Evolutionary conservation across 1,140 invertebrate genomes (phyloP), one percentile per base, ranked within the genome.

Genomic region (Neodiprion fabricii): DNA sequence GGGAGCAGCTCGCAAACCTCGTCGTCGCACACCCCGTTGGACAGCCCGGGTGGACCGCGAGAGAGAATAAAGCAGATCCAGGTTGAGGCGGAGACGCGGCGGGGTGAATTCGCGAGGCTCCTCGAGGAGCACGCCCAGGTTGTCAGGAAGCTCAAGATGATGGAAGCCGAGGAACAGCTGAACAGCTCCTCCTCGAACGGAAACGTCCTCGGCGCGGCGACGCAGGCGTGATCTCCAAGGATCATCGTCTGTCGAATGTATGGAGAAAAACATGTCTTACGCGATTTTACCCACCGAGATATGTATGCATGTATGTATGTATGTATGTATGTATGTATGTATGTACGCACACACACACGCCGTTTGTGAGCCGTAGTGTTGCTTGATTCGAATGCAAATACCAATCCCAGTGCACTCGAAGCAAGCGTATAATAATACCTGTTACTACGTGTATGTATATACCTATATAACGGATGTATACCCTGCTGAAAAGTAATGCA

Each of bases 71-170:
- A 84, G 69, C 83, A 83, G 68, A 84, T 82, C 50, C 82, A 90
- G 82, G 87, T 87, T 47, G 86, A 88, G 68, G 89, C 88, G 17
- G 86, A 88, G 72, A 87, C 86, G 10, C 82, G 89, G 40, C 85
- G 89, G 71, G 85, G 82, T 48, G 89, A 90, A 74, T 90, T 90
- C 75, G 89, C 89, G 21, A 80, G 86, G 71, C 78, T 90, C 7
- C 79, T 90, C 14, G 89, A 90, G 72, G 89, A 90, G 75, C 89
- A 90, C 74, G 88, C 87, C 12, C 87, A 90, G 74, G 85, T 90
- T 48, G 87, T 89, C 17, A 77, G 83, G 67, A 82, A 85, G 72
- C 77, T 88, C 75, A 88, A 88, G 74, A 84, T 86, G 75, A 87
- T 88, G 82, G 86, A 88, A 69, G 83, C 86, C 21, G 83, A 84